Evolutionary conservation across 2,113 vertebrate species (phyloP).

Genomic region (Phrynosoma platyrhinos): DNA sequence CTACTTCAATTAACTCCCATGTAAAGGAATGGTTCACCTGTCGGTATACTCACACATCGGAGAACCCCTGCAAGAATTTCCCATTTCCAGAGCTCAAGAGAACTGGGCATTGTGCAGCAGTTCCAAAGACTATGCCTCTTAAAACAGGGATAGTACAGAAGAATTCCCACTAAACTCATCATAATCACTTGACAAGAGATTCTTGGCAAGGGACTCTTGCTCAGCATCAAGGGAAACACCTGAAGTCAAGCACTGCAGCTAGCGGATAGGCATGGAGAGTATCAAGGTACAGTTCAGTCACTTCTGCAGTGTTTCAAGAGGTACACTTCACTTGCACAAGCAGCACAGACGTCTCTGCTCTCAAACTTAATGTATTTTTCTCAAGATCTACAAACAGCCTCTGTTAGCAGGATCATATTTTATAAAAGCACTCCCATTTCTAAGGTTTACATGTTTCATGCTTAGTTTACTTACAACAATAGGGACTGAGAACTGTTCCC

Average conservation of each 20-base stretch:
- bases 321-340: not conserved
- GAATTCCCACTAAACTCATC: not conserved
- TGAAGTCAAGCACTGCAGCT: not conserved
- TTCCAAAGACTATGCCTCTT: not conserved
- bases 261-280: not conserved
- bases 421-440: not conserved
- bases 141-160: not conserved
- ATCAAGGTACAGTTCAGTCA: not conserved
- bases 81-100: not conserved
- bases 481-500: not conserved
- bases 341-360: too few relatives aligned
- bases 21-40: not conserved
- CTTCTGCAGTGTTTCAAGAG: not conserved
- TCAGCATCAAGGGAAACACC: not conserved
- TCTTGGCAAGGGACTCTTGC: not conserved
- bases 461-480: not conserved
- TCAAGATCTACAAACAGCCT: not conserved
- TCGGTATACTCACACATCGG: not conserved
- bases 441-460: not conserved
- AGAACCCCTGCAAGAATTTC: not conserved
- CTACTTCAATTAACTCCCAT: not conserved
- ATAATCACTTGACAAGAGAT: not conserved
- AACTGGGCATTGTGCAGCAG: not conserved
- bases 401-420: not conserved
- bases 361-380: not conserved